Evolutionary conservation across 2,113 vertebrate species (phyloP), one percentile per base, ranked within the genome.

Genomic region (Indicator indicator): DNA sequence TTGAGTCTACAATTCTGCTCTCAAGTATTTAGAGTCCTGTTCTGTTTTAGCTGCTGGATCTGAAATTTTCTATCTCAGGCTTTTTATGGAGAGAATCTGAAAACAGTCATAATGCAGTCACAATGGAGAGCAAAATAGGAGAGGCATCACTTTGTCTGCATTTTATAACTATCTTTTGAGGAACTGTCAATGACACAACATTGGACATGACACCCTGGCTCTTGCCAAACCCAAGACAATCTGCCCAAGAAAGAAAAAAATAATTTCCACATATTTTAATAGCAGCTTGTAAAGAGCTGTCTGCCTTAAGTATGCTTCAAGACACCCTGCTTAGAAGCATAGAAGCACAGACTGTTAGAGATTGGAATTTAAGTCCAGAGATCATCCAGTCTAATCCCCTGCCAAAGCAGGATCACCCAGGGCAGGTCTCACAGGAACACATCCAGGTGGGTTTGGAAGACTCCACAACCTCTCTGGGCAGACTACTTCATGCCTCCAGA

Each of bases 71-170:
- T 46, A 1, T 36, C 27, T 82, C 19, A 12, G 28, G 2, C 8
- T 85, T 74, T 70, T 33, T 33, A 19, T 19, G 33, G 56, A 63
- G 84, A 71, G 30, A 59, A 71, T 55, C 62, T 78, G 9, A 28
- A 84, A 67, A 62, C 4, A 19, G 4, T 36, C 36, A 36, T 36
- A 33, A 7, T 9, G 63, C 30, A 81, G 33, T 58, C 46, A 15
- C 32, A 30, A 0, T 38, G 23, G 18, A 65, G n/a, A 46, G 2
- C 3, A 55, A 75, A 91, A 55, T 4, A 40, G 13, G 12, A 83
- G 10, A 55, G 8, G 16, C 1, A 16, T 7, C 5, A 28, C 5
- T 63, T 33, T 15, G 3, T 0, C 6, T 2, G 1, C 30, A 18
- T 59, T 86, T 86, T 44, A 40, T 16, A 64, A 15, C 3, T n/a